A percentile compares a stretch with the other conserved stretches of the same genome.
phyloP scores from a whole-genome alignment of 1,140 invertebrate species.

The Carposina sasakii region DNA sequence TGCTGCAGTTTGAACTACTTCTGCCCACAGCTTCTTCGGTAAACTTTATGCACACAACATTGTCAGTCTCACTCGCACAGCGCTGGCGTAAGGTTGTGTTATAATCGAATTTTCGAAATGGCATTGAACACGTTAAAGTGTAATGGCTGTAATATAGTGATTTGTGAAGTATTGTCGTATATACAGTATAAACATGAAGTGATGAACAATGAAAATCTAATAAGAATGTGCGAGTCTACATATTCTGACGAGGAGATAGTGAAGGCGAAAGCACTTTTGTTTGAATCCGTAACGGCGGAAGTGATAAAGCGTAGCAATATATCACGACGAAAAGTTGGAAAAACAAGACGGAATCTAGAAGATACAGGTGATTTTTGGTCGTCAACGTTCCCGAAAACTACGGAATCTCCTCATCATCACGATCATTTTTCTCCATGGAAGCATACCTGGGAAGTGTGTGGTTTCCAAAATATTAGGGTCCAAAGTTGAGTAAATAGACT shows the following conservation, averaged over 20 bases:
- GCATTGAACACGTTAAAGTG: neutral
- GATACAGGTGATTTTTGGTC: no score
- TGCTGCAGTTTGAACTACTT: constrained; percentile 47
- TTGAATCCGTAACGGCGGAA: neutral
- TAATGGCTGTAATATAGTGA: constrained; percentile 2
- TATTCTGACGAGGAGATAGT: neutral
- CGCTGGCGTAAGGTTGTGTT: neutral
- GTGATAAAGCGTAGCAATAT: neutral
- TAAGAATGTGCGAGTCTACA: neutral
- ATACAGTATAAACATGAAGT: constrained; percentile 4
- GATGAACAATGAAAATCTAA: neutral
- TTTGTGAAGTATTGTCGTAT: constrained; percentile 1
- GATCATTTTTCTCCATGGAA: no score
- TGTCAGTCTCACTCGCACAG: constrained; percentile 15
- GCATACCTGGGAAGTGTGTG: no score
- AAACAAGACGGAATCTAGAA: neutral
- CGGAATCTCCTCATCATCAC: no score
- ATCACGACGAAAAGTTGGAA: neutral
- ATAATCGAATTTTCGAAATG: neutral
- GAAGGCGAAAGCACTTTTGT: neutral
- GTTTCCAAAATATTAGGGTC: no score
- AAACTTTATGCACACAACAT: constrained; percentile 27
- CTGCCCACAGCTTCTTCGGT: constrained; percentile 49
- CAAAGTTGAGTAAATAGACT: no score
- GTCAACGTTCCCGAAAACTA: no score